Percentiles rank a stretch among this genome's conserved stretches.
phyloP scores from a whole-genome alignment of 2,888 invertebrate genomes.

The Dynastes maya region DNA sequence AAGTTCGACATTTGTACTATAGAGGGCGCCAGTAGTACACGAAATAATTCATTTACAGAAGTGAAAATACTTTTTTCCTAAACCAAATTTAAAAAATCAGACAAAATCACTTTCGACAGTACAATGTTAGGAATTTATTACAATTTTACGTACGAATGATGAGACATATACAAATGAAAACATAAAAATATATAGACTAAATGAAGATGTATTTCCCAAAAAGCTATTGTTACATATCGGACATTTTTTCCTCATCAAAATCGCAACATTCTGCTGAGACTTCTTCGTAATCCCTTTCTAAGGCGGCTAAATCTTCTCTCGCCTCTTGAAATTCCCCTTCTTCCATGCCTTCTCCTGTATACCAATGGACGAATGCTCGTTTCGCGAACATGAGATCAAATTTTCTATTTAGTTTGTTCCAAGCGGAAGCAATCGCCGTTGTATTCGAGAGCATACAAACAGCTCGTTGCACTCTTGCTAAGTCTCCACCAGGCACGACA shows the following conservation, averaged over 20 bases:
- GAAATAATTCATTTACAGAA: neutral
- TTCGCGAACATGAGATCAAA: constrained; percentile 96
- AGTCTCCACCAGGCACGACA: constrained; percentile 82
- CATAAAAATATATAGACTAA: constrained; percentile 46
- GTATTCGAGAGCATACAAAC: constrained; percentile 94
- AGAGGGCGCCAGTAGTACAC: neutral
- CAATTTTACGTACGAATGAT: constrained; percentile 26
- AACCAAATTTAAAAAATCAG: constrained; percentile 10
- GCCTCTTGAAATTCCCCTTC: constrained; percentile 89
- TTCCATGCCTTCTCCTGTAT: constrained; percentile 83
- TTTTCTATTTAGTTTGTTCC: constrained; percentile 92
- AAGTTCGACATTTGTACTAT: neutral
- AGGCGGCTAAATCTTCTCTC: constrained; percentile 82
- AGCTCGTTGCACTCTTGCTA: constrained; percentile 88
- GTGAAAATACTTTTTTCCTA: no score
- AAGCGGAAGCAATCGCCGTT: constrained; percentile 91
- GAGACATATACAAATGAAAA: constrained; percentile 48
- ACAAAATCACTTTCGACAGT: constrained; percentile 11
- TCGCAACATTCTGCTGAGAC: constrained; percentile 76
- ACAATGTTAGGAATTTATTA: constrained; percentile 43
- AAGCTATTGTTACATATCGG: constrained; percentile 50
- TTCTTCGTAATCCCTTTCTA: constrained; percentile 84
- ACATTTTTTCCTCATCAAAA: constrained; percentile 51
- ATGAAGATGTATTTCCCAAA: constrained; percentile 49
- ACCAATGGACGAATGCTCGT: constrained; percentile 97